Evolutionary conservation across 2,888 invertebrate species (phyloP), one percentile per base, ranked within the genome.

Genomic region (Agriopis marginaria): DNA sequence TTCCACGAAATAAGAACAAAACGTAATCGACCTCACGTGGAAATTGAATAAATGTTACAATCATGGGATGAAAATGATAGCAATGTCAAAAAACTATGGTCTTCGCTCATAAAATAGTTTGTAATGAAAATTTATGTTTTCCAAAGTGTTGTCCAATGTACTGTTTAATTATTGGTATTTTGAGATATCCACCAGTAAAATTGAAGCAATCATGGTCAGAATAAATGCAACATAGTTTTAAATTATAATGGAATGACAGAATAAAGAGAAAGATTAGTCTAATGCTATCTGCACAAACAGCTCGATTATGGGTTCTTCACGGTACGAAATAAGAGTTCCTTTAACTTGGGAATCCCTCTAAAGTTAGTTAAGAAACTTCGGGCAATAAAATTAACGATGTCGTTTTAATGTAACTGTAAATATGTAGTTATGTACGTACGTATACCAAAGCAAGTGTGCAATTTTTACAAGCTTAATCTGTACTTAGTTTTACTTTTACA

Each of bases 361-460:
- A 67, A 63, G 23, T 62, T 72, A 72, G 69, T 67, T 83, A 86
- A 81, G 87, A 87, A 90, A 89, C 86, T 86, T 86, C 88, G 82
- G 92, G 92, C 92, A 93, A 92, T 92, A 91, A 86, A 86, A 76
- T 82, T 84, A 90, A 88, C 88, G 88, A 91, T 87, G 84, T 84
- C 65, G 56, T 81, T 87, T 84, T 76, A 86, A 87, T 78, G 76
- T 78, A 83, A 82, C 75, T 93, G 93, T 94, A 94, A 88, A 94
- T 93, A 93, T 92, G 89, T 93, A 93, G 91, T 83, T 91, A 94
- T 89, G 89, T 91, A 92, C 83, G 86, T 91, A 92, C 91, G 92
- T 93, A 94, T 93, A 93, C 93, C 94, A 93, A 94, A 94, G 93
- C 90, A 89, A 93, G 92, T 92, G 94, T 94, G 94, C 94, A 94